Evolutionary conservation across 2,797 vertebrate species (phyloP).

Genomic region (Ficedula albicollis): DNA sequence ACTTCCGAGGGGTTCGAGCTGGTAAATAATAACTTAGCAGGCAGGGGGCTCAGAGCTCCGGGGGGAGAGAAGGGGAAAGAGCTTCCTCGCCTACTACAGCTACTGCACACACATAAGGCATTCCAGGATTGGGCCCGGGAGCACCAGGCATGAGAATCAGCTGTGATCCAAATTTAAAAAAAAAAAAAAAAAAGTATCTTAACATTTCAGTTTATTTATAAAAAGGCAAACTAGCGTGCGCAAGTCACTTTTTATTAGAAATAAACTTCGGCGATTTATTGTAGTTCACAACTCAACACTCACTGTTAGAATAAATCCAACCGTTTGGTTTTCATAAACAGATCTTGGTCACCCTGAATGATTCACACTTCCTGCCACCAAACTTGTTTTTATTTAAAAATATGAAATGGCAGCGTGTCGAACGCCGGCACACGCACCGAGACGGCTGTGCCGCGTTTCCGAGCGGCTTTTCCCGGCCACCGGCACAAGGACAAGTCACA

Average conservation of each 20-base stretch:
- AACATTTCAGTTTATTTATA: not conserved
- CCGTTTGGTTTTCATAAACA: conserved; percentile 63
- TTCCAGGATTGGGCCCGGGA: not conserved
- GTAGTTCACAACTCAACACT: conserved; percentile 34
- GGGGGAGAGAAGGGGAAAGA: not conserved
- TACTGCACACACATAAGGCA: not conserved
- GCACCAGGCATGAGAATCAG: not conserved
- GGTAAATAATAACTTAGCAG: not conserved
- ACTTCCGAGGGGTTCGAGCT: not conserved
- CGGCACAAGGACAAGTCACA: not conserved
- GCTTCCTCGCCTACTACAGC: not conserved
- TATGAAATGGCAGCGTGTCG: not conserved
- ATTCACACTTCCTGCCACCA: conserved; percentile 77
- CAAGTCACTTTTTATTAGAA: conserved; percentile 26
- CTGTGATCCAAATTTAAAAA: not conserved
- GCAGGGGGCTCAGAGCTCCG: not conserved
- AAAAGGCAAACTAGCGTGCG: not conserved
- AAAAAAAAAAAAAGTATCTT: not conserved
- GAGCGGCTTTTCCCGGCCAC: conserved; percentile 23
- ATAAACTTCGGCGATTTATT: conserved; percentile 34
- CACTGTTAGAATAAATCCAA: conserved; percentile 65
- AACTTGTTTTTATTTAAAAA: conserved; percentile 69
- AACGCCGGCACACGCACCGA: conserved; percentile 24
- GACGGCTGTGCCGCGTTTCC: not conserved
- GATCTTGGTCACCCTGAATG: conserved; percentile 74